Conservation (phyloP, 2,113 vertebrate species). For the Microcebus tavaratra region DNA sequence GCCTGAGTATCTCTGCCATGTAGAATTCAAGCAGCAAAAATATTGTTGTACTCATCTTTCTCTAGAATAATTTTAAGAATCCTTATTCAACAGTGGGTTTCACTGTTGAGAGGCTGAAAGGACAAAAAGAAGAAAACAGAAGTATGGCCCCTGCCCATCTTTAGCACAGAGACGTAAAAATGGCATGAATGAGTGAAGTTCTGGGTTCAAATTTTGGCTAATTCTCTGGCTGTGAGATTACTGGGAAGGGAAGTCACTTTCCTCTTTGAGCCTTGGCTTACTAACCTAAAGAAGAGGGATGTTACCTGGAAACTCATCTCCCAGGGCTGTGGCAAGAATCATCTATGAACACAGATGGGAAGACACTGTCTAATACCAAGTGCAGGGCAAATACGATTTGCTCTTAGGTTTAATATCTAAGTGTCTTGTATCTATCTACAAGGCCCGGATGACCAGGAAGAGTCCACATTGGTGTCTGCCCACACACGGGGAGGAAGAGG, state of each 20-base stretch:
- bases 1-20: background rate
- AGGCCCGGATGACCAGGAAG: background rate
- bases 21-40: background rate
- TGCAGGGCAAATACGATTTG: background rate
- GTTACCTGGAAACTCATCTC: background rate
- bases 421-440: no score
- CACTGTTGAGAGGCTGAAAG: background rate
- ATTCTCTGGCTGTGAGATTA: background rate
- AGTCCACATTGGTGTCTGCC: no score
- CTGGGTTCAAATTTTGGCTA: no score
- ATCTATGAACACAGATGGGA: no score
- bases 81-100: background rate
- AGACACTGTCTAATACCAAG: background rate
- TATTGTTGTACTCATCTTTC: rapidly evolving
- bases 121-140: background rate
- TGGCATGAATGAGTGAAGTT: background rate
- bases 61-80: background rate
- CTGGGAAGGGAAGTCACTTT: background rate
- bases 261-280: background rate
- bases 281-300: background rate
- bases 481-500: rapidly evolving
- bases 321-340: background rate
- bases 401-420: background rate
- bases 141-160: rapidly evolving
- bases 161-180: background rate